Conservation (phyloP, 2,113 vertebrate species). For the Dipodomys merriami region DNA sequence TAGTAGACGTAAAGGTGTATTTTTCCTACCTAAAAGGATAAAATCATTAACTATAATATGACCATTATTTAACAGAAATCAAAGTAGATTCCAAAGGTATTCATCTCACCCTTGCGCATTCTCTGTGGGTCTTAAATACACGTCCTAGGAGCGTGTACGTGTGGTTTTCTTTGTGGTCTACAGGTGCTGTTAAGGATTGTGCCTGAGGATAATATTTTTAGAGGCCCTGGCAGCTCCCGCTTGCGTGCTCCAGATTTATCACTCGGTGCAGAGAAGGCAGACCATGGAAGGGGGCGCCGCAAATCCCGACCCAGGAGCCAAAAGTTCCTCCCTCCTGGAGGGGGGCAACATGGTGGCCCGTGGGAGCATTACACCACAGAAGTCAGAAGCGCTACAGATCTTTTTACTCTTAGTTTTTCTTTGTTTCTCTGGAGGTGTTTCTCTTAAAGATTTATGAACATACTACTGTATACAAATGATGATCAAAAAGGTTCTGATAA, state of each 20-base stretch:
- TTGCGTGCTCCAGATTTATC: background rate
- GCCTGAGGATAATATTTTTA: conserved; percentile 16
- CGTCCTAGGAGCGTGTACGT: background rate
- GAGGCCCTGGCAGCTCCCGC: background rate
- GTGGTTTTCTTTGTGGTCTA: conserved; percentile 48
- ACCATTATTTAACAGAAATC: background rate
- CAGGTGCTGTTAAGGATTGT: background rate
- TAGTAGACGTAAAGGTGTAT: background rate
- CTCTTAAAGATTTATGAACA: conserved; percentile 53
- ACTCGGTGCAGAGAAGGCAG: background rate
- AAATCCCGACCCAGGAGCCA: background rate
- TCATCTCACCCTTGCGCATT: background rate
- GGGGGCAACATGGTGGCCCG: background rate
- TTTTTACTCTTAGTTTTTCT: background rate
- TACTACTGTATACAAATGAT: background rate
- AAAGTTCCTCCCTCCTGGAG: background rate
- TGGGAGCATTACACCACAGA: background rate
- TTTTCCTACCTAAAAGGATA: background rate
- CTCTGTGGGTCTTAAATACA: conserved; percentile 31
- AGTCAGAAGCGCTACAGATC: conserved; percentile 23
- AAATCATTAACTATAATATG: background rate
- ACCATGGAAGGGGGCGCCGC: background rate
- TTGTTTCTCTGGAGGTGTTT: background rate
- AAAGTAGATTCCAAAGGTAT: conserved; percentile 40
- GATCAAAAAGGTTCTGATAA: conserved; percentile 38